Base-by-base conservation (phyloP, 2,113 vertebrate genomes). In the Callithrix jacchus region DNA sequence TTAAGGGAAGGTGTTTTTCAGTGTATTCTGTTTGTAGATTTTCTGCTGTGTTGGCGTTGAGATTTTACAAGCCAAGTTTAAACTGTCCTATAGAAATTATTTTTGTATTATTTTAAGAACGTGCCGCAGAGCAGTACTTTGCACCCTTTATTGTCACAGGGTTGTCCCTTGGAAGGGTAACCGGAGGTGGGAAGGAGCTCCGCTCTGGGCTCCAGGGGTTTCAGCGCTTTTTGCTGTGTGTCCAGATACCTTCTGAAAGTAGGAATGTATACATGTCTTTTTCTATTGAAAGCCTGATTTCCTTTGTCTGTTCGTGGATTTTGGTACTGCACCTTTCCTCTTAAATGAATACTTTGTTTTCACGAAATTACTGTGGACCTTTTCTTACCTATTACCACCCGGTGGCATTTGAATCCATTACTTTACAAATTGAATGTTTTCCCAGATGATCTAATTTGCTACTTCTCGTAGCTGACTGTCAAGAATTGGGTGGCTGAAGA, bases 81-180 rank as follows among this genome's bases (percentile, higher is more conserved):
- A 99, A 98, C 97, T 98, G 98, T 98, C 98, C 98, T 98, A 98
- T 98, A 99, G 98, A 99, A 98, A 98, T 99, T 99, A 99, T 99
- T 99, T 99, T 99, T 99, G 97, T 99, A 99, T 98, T 98, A 98
- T 98, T 99, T 99, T 98, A 98, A 98, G 98, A 98, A 98, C 97
- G 97, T 35, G 98, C 98, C 98, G 97, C 97, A 98, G 98, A 99
- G 98, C 98, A 98, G 98, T 99, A 98, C 98, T 98, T 99, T 98
- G 97, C 97, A 87, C 98, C 98, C 98, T 98, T 98, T 81, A 96
- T 98, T 98, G 98, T 98, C 97, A 98, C 97, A 98, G 98, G 96
- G 97, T 98, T 97, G 97, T 98, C 94, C 88, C 98, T 98, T 97
- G 95, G 97, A 98, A 97, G 97, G 95, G 97, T 97, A 86, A 97